Conservation (phyloP, 2,113 vertebrate genomes). For the Nothobranchius furzeri region DNA sequence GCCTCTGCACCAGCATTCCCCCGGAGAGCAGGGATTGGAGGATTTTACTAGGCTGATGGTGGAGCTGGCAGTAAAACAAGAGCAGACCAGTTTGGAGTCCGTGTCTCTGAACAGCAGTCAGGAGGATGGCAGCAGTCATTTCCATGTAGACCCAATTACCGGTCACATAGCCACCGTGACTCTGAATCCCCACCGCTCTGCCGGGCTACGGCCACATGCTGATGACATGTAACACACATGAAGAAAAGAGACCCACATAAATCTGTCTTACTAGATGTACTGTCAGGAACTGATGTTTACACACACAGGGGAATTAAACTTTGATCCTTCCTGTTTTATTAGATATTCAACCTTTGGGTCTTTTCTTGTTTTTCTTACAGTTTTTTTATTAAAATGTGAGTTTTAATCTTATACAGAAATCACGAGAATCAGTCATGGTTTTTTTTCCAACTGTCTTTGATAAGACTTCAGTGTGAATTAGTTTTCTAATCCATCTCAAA, state of each 20-base stretch:
- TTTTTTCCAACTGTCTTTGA: constrained; percentile 18
- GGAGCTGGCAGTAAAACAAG: constrained; percentile 60
- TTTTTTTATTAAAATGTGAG: constrained; percentile 38
- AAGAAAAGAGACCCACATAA: constrained; percentile 2
- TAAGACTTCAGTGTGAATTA: constrained; percentile 17
- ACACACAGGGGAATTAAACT: constrained; percentile 33
- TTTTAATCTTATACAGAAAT: constrained; percentile 39
- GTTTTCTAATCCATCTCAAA: constrained; percentile 13
- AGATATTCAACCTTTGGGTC: constrained; percentile 14
- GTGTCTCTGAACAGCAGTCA: constrained; percentile 59
- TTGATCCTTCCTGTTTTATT: constrained; percentile 43
- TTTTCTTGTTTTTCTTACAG: constrained; percentile 50
- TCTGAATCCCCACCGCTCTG: constrained; percentile 59
- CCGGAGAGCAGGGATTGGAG: constrained; percentile 48
- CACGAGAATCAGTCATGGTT: background rate
- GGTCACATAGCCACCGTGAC: constrained; percentile 68
- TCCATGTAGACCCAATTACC: constrained; percentile 62
- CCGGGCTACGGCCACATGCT: constrained; percentile 66
- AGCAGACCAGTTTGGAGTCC: constrained; percentile 33
- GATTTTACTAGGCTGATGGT: constrained; percentile 66
- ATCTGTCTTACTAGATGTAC: constrained; percentile 1
- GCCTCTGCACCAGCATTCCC: constrained; percentile 37
- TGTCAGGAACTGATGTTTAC: constrained; percentile 41
- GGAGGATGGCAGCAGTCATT: constrained; percentile 55
- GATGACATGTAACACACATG: constrained; percentile 75